phyloP scores from a whole-genome alignment of 2,113 vertebrate genomes.

The Corythornis vintsioides region DNA sequence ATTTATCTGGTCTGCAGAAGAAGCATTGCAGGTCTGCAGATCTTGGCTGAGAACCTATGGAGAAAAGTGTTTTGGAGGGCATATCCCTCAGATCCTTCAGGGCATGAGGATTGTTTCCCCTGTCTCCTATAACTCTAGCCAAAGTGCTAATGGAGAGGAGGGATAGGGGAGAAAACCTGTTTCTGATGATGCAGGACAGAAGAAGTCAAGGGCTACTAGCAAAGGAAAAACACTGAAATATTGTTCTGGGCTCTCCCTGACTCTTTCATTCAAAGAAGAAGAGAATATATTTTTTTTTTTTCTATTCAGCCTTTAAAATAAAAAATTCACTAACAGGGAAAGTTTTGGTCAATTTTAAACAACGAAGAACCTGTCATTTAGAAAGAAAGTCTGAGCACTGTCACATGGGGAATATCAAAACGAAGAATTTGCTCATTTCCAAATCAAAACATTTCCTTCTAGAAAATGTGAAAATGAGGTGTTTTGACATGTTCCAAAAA shows the following conservation, averaged over 20 bases:
- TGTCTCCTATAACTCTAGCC: background rate
- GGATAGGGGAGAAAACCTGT: background rate
- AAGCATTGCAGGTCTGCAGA: background rate
- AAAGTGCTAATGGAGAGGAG: background rate
- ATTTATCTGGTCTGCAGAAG: background rate
- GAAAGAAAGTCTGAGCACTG: background rate
- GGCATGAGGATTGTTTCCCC: background rate
- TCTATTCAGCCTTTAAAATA: background rate
- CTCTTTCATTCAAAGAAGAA: background rate
- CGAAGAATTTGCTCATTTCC: slow-evolving; percentile 35
- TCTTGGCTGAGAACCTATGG: background rate
- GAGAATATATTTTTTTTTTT: background rate
- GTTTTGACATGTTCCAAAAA: slow-evolving; percentile 44
- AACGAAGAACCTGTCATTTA: slow-evolving; percentile 17
- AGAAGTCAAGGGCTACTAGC: background rate
- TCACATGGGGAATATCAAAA: slow-evolving; percentile 21
- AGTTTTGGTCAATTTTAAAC: background rate
- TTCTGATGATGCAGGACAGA: background rate
- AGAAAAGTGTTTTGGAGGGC: background rate
- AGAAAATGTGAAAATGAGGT: slow-evolving; percentile 52
- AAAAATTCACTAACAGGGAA: background rate
- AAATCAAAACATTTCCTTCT: slow-evolving; percentile 54
- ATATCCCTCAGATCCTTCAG: no score
- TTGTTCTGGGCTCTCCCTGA: background rate
- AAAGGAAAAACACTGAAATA: background rate